phyloP scores from a whole-genome alignment of 1,140 invertebrate genomes.

The Trypoxylus dichotomus region DNA sequence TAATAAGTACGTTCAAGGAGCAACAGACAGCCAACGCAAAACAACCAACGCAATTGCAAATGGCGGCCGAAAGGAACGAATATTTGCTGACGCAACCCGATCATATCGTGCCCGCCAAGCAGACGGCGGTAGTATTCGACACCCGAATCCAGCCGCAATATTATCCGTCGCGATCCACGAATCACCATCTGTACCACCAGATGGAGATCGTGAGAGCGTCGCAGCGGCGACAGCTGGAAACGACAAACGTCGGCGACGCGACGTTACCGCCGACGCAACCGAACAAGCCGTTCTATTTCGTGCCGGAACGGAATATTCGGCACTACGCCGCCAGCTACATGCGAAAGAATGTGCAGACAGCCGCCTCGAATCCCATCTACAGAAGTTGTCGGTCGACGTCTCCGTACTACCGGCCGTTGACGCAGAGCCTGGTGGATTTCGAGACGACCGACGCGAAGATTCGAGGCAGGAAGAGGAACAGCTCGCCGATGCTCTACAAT shows the following conservation, averaged over 20 bases:
- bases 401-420: background rate
- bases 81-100: background rate
- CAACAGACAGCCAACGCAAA: background rate
- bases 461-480: background rate
- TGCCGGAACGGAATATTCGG: background rate
- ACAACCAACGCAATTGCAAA: background rate
- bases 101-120: background rate
- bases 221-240: background rate
- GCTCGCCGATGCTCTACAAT: background rate
- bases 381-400: background rate
- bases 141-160: background rate
- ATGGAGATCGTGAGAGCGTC: background rate
- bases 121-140: background rate
- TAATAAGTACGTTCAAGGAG: background rate
- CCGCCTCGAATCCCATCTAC: background rate
- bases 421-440: slow-evolving; percentile 7
- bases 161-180: background rate
- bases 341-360: background rate
- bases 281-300: background rate
- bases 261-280: background rate
- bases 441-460: background rate
- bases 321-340: background rate
- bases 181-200: background rate
- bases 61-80: background rate
- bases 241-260: background rate